Evolutionary conservation across 2,113 vertebrate genomes (phyloP).

Genomic region (Gavialis gangeticus): DNA sequence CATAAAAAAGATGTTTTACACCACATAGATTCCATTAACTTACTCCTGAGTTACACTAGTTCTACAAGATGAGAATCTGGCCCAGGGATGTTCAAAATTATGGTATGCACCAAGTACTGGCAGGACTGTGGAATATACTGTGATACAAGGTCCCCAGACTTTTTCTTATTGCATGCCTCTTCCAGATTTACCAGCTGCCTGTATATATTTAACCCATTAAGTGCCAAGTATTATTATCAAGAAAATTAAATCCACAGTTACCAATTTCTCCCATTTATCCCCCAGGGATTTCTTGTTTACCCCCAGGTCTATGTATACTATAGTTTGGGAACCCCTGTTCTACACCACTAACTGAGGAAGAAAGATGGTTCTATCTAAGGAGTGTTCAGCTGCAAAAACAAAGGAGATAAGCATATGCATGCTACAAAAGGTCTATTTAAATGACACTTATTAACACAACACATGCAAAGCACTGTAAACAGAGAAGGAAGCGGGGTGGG

Average conservation of each 20-base stretch:
- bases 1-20: not conserved
- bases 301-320: too few relatives aligned
- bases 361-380: not conserved
- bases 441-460: not conserved
- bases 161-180: too few relatives aligned
- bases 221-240: too few relatives aligned
- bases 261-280: too few relatives aligned
- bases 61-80: not conserved
- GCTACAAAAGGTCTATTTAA: constrained; percentile 7
- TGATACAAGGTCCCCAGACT: not conserved
- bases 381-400: not conserved
- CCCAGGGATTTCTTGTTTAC: too few relatives aligned
- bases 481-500: not conserved
- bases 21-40: not conserved
- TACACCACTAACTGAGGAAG: not conserved
- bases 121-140: not conserved
- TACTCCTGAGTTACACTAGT: not conserved
- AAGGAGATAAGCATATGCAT: not conserved
- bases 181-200: too few relatives aligned
- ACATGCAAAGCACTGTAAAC: not conserved
- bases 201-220: too few relatives aligned
- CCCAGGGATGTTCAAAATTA: not conserved
- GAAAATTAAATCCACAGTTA: too few relatives aligned
- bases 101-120: not conserved
- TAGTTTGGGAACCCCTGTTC: not conserved